phyloP scores from a whole-genome alignment of 2,888 invertebrate genomes.

The Nemoura dubitans region DNA sequence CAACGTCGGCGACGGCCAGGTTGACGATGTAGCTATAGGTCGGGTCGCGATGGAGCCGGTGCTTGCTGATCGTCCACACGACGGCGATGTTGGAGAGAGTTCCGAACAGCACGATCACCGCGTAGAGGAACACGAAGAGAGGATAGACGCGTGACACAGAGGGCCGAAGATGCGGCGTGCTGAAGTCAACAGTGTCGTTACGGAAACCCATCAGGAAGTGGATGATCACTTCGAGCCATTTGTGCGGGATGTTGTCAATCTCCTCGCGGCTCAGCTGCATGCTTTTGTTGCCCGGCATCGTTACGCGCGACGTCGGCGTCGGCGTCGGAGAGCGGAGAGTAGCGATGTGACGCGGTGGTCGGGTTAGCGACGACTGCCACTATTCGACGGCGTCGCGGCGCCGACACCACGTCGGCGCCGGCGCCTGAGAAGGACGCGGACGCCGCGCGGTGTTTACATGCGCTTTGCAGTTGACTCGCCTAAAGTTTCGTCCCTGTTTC shows the following conservation, averaged over 20 bases:
- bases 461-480: too few relatives aligned
- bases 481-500: too few relatives aligned
- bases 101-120: constrained; percentile 66
- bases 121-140: constrained; percentile 71
- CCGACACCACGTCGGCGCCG: background rate
- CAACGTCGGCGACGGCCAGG: constrained; percentile 71
- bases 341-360: background rate
- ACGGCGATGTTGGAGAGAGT: constrained; percentile 68
- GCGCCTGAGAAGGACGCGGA: background rate
- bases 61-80: constrained; percentile 60
- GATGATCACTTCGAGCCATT: constrained; percentile 57
- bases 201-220: constrained; percentile 58
- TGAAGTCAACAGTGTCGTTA: constrained; percentile 64
- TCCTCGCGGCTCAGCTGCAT: constrained; percentile 45
- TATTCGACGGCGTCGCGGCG: constrained; percentile 19
- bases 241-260: constrained; percentile 53
- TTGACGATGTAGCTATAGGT: constrained; percentile 74
- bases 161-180: constrained; percentile 68
- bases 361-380: background rate
- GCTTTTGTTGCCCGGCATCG: background rate
- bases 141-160: constrained; percentile 68
- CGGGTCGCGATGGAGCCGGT: constrained; percentile 69
- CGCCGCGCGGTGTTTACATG: too few relatives aligned
- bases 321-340: background rate
- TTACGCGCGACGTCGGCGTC: background rate